Base-by-base conservation (phyloP, 2,113 vertebrate genomes). In the Myiozetetes cayanensis region DNA sequence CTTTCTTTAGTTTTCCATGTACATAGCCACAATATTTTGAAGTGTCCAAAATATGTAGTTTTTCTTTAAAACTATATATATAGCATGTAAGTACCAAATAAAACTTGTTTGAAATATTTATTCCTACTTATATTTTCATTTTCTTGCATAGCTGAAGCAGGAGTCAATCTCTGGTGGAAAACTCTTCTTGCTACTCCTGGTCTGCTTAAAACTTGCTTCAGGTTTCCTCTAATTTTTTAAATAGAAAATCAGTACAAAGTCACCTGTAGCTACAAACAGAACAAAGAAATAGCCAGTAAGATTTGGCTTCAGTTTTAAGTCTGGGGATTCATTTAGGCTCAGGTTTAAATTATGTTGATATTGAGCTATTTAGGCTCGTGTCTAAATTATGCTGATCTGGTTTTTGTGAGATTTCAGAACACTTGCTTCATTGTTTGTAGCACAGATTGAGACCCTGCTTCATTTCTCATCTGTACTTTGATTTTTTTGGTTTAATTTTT, bases 81-180 rank as follows among this genome's bases (percentile, higher is more conserved):
- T 97, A 98, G 96, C 95, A 98, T 98, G 95, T 96, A 97, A 98
- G 98, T 96, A 98, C 97, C 96, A 96, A 98, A 97, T 98, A 98
- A 97, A 98, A 96, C 95, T 87, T 96, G 93, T 97, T 97, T 97
- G 95, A 95, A 95, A 86, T 94, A 96, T 74, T 96, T 97, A 92
- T 85, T 84, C 79, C 78, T 85, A 95, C 59, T 96, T 90, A 89
- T 68, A 85, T 78, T 90, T 94, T 94, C 90, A 86, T 94, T 92
- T 91, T 89, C 65, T 76, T 85, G 70, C 39, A 50, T 61, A 65
- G 46, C n/a, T 55, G 56, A 75, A 95, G 66, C 44, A 74, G 75
- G 33, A 77, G 25, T 82, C 85, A 35, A 9, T 61, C 55, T 55
- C 10, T 47, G 56, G 63, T 19, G 20, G 39, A 66, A 94, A 75